Evolutionary conservation across 2,113 vertebrate genomes (phyloP).

Genomic region (Platanista minor): DNA sequence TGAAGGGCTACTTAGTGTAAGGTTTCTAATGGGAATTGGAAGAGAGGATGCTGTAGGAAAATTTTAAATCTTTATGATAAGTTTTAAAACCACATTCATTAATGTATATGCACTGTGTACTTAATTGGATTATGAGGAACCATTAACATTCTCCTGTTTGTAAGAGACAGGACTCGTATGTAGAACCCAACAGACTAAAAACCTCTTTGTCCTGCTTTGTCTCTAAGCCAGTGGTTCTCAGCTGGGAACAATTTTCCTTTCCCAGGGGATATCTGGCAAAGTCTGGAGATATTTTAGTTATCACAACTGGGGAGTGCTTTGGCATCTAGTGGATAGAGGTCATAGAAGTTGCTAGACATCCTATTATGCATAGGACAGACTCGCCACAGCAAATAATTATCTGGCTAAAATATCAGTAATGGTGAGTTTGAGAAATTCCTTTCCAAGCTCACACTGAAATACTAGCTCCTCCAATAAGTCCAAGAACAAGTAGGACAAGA

Average conservation of each 20-base stretch:
- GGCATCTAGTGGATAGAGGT: neutral
- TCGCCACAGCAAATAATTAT: neutral
- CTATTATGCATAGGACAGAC: neutral
- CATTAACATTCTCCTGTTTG: neutral
- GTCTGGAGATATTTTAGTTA: neutral
- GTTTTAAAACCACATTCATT: neutral
- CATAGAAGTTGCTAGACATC: neutral
- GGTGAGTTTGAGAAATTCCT: neutral
- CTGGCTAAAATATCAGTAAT: neutral
- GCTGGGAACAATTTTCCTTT: neutral
- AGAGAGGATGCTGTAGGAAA: neutral
- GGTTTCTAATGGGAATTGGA: neutral
- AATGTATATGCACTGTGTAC: neutral
- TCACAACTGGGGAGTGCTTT: neutral
- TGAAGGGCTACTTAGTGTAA: neutral
- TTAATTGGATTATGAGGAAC: neutral
- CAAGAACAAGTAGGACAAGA: neutral
- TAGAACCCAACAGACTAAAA: neutral
- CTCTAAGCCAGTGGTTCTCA: neutral
- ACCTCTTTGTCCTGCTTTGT: neutral
- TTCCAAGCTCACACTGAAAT: neutral
- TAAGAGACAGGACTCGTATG: neutral
- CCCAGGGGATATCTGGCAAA: neutral
- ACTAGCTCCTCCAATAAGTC: neutral
- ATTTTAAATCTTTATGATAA: neutral